phyloP scores from a whole-genome alignment of 2,888 invertebrate species.

The Catocala nupta region DNA sequence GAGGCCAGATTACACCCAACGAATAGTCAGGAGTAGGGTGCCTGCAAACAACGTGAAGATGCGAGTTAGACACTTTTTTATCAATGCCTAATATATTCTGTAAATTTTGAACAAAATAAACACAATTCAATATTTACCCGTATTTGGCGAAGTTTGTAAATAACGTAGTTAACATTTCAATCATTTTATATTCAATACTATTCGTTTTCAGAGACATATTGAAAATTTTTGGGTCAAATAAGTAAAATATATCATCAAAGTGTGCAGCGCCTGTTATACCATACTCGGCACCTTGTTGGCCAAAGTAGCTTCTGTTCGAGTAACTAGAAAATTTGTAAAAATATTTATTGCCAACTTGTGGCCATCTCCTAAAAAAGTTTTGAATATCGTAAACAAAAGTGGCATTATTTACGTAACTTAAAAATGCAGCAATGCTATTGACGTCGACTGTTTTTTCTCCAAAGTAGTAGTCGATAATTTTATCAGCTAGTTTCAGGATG shows the following conservation, averaged over 20 bases:
- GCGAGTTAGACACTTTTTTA: no score
- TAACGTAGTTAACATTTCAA: constrained; percentile 19
- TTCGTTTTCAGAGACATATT: constrained; percentile 7
- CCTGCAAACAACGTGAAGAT: neutral
- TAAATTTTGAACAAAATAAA: no score
- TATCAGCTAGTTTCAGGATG: constrained; percentile 53
- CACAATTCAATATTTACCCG: constrained; percentile 15
- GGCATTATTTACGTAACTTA: constrained; percentile 47
- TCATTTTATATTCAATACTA: constrained; percentile 25
- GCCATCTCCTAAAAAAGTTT: constrained; percentile 47
- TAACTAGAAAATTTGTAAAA: constrained; percentile 58
- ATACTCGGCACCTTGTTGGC: constrained; percentile 45
- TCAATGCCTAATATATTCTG: no score
- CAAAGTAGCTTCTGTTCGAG: constrained; percentile 58
- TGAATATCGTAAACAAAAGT: constrained; percentile 48
- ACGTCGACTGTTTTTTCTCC: constrained; percentile 47
- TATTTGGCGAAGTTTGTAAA: constrained; percentile 32
- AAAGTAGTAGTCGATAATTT: constrained; percentile 59
- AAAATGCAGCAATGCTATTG: constrained; percentile 50
- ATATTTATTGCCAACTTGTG: constrained; percentile 44
- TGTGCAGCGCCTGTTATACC: constrained; percentile 59
- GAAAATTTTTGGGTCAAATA: constrained; percentile 54
- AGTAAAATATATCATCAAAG: constrained; percentile 61
- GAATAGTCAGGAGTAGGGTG: constrained; percentile 27
- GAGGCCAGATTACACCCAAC: constrained; percentile 27